These are phyloP conservation scores for Fulica atra DNA, from an alignment of 2,113 vertebrate genomes.

Conservation along the genomic window DNA sequence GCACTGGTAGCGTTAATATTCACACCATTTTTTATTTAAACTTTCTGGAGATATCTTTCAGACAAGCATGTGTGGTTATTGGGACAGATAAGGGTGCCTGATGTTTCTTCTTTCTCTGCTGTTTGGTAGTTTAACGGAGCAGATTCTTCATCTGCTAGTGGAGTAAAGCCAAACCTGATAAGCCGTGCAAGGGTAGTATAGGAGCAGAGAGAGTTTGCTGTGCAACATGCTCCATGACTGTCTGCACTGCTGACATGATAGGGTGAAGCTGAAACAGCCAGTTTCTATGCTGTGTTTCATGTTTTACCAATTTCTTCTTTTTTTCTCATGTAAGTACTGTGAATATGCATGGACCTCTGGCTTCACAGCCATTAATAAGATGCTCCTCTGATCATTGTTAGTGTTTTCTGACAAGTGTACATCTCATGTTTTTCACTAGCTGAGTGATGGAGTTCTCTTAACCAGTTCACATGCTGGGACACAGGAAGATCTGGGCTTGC, in stretches of 20 bases:
- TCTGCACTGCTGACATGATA: background rate
- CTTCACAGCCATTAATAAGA: background rate
- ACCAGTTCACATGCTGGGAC: background rate
- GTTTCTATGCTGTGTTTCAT: background rate
- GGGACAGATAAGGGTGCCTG: background rate
- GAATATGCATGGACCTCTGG: background rate
- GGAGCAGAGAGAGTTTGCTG: background rate
- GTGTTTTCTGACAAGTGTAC: background rate
- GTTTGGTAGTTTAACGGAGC: background rate
- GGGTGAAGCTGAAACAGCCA: background rate
- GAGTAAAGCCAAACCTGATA: background rate
- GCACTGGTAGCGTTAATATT: background rate
- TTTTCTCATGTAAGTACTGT: background rate
- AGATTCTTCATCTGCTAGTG: background rate
- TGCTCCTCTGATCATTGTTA: background rate
- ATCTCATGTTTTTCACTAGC: background rate
- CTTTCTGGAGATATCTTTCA: background rate
- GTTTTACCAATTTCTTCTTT: background rate
- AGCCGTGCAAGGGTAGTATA: background rate
- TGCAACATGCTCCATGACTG: background rate
- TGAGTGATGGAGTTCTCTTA: background rate
- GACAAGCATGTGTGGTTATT: background rate
- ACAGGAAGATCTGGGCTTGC: background rate
- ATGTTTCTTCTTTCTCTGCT: background rate
- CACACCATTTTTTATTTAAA: rapidly evolving